Conservation (phyloP, 2,888 invertebrate genomes). For the Orthosia gracilis region DNA sequence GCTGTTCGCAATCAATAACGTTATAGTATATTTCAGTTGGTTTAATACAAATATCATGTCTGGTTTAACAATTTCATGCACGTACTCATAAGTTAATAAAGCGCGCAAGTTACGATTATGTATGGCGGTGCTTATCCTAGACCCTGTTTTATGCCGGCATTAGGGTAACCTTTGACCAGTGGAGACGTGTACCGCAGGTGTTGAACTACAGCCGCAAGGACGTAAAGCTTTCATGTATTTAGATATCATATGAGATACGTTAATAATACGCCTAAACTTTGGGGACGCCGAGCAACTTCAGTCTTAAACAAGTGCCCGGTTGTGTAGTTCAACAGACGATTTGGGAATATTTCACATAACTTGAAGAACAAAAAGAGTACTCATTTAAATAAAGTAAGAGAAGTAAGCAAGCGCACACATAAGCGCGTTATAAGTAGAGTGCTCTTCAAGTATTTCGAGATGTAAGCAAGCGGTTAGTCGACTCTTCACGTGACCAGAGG, state of each 20-base stretch:
- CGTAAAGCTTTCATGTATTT: slow-evolving; percentile 61
- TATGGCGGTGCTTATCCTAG: slow-evolving; percentile 58
- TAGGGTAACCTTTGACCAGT: slow-evolving; percentile 60
- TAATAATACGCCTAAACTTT: slow-evolving; percentile 57
- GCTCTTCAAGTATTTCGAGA: too few species aligned
- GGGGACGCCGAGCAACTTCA: slow-evolving; percentile 57
- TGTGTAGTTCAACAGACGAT: slow-evolving; percentile 39
- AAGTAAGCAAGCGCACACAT: too few species aligned
- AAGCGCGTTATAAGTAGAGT: too few species aligned
- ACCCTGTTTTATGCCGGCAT: slow-evolving; percentile 58
- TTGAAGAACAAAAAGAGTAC: slow-evolving; percentile 29
- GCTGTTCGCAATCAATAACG: slow-evolving; percentile 20
- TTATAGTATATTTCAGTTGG: not conserved
- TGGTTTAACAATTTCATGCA: slow-evolving; percentile 52
- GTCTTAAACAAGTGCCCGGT: slow-evolving; percentile 55
- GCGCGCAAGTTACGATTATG: slow-evolving; percentile 58
- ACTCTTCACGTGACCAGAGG: too few species aligned
- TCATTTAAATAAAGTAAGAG: too few species aligned
- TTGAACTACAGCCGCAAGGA: slow-evolving; percentile 60
- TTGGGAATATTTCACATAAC: slow-evolving; percentile 40
- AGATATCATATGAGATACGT: slow-evolving; percentile 64
- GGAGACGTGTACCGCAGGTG: slow-evolving; percentile 61
- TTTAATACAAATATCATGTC: slow-evolving; percentile 29
- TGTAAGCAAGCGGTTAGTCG: too few species aligned
- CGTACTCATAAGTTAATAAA: slow-evolving; percentile 63